phyloP scores from a whole-genome alignment of 2,113 vertebrate species.

The Gila orcuttii region DNA sequence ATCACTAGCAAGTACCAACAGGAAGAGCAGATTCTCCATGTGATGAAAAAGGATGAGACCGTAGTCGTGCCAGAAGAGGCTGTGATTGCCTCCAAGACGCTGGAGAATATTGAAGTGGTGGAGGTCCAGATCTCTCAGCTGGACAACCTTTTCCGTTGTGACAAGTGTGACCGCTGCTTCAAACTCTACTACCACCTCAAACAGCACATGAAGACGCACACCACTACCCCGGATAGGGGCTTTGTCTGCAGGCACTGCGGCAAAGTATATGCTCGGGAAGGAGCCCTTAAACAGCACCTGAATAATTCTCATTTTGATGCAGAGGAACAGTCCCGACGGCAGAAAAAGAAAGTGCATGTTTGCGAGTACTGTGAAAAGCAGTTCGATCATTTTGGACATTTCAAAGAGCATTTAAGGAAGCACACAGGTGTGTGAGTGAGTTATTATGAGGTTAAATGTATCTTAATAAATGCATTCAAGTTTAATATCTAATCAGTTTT shows the following conservation, averaged over 20 bases:
- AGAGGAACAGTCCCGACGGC: slow-evolving; percentile 84
- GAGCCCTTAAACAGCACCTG: slow-evolving; percentile 94
- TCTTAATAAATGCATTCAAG: neutral
- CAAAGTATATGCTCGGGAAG: slow-evolving; percentile 94
- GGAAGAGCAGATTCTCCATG: slow-evolving; percentile 75
- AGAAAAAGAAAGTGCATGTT: slow-evolving; percentile 93
- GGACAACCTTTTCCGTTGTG: slow-evolving; percentile 94
- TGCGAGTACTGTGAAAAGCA: slow-evolving; percentile 97
- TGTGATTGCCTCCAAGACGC: slow-evolving; percentile 85
- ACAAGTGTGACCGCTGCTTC: slow-evolving; percentile 94
- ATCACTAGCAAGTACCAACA: slow-evolving; percentile 98
- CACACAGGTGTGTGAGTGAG: slow-evolving; percentile 84
- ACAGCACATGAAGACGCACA: slow-evolving; percentile 95
- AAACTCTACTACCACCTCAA: slow-evolving; percentile 99
- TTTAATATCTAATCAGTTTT: neutral
- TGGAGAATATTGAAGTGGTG: slow-evolving; percentile 94
- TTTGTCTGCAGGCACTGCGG: slow-evolving; percentile 91
- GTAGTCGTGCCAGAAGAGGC: slow-evolving; percentile 83
- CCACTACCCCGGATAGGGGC: slow-evolving; percentile 77
- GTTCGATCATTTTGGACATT: slow-evolving; percentile 98
- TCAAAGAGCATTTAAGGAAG: slow-evolving; percentile 96
- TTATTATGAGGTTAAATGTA: slow-evolving; percentile 31
- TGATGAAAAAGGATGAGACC: slow-evolving; percentile 68
- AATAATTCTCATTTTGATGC: slow-evolving; percentile 89
- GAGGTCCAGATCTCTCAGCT: slow-evolving; percentile 97